Evolutionary conservation across 1,140 invertebrate species (phyloP), one percentile per base, ranked within the genome.

Genomic region (Orius insidiosus): DNA sequence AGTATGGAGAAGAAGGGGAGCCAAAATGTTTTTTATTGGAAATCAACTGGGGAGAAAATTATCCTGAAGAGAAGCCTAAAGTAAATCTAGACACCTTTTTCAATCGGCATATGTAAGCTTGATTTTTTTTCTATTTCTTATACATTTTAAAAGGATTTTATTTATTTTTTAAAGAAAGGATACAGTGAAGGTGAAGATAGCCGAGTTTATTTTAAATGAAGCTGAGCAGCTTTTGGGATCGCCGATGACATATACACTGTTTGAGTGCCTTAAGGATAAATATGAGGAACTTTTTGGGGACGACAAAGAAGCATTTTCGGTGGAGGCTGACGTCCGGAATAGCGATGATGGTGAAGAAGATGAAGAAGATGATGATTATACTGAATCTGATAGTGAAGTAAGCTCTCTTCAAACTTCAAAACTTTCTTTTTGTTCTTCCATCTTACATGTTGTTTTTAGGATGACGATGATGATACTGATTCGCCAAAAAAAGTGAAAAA

Each of bases 231-330:
- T 80, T 70, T 49, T 92, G 14, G 90, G 86, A 8, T 80, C 76
- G 64, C 83, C 86, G 32, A 92, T 94, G 85, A 95, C 89, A 1
- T 96, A 90, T 57, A 86, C 87, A 3, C 59, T 96, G 30, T 89
- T 96, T 66, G 89, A 96, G 64, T 88, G 75, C 61, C 68, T 88
- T 11, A 90, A 88, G 60, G 89, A 95, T 59, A 79, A 81, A 59
- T 65, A 77, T 16, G 57, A 73, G 1, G 74, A 82, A 37, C 62
- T 92, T 48, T 64, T 86, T 8, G 66, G 66, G 1, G 71, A 70
- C 6, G 84, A 88, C 58, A 76, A 76, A 15, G 73, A 80, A 8
- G 59, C 62, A 40, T 46, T 58, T 24, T 10, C 31, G 10, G 39
- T 43, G 8, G 14, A 36, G 9, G 14, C 24, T 7, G 24, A 24